Percentiles rank a stretch among this genome's conserved stretches.
Conservation (phyloP, 1,140 invertebrate species). For the Olivierus martensii region DNA sequence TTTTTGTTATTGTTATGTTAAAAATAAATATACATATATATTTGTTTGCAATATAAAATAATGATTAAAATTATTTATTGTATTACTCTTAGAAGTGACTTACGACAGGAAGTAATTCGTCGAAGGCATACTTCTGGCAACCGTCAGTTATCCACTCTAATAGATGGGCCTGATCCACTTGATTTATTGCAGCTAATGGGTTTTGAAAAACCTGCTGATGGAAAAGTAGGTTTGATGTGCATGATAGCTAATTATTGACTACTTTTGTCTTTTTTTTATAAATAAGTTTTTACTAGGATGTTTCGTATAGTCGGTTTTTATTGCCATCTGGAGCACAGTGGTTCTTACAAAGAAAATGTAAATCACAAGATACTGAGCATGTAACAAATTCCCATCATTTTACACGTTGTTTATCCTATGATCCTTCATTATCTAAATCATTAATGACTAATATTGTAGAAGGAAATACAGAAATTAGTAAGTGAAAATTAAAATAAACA, state of each 20-base stretch:
- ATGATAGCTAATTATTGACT: no score
- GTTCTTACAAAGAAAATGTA: constrained; percentile 9
- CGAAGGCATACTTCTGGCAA: constrained; percentile 64
- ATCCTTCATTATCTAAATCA: constrained; percentile 4
- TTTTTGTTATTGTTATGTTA: no score
- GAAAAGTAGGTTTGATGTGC: constrained; percentile 40
- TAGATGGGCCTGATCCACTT: constrained; percentile 68
- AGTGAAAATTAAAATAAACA: no score
- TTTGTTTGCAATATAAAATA: no score
- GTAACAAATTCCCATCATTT: constrained; percentile 11
- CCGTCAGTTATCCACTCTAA: constrained; percentile 65
- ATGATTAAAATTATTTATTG: no score
- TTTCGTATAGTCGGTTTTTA: constrained; percentile 12
- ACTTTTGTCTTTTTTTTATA: constrained; percentile 47
- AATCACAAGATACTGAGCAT: constrained; percentile 9
- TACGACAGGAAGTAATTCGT: constrained; percentile 47
- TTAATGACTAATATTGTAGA: no score
- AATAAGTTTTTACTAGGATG: constrained; percentile 5
- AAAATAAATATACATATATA: no score
- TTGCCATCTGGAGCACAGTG: neutral
- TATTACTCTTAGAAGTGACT: constrained; percentile 46
- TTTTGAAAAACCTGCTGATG: constrained; percentile 64
- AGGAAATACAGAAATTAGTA: no score
- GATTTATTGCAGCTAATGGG: constrained; percentile 48
- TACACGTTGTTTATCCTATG: constrained; percentile 14